A percentile compares a stretch with the other conserved stretches of the same genome.
Evolutionary conservation across 2,888 invertebrate species (phyloP).

Genomic region (Latrodectus hesperus): DNA sequence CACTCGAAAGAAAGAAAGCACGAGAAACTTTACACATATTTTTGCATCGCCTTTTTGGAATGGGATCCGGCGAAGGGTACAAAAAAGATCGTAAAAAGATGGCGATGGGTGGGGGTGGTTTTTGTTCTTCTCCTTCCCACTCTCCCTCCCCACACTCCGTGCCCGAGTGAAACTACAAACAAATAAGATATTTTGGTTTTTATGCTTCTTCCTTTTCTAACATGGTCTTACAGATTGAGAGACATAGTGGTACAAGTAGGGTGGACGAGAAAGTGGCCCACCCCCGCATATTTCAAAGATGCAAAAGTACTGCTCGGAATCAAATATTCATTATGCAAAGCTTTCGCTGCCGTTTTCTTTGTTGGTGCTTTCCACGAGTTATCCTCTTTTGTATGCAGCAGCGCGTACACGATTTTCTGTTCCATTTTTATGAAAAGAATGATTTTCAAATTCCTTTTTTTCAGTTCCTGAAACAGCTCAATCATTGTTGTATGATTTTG

Average conservation of each 20-base stretch:
- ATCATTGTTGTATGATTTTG: too few species aligned
- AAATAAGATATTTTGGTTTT: constrained; percentile 1
- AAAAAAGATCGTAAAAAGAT: neutral
- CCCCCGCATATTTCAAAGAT: neutral
- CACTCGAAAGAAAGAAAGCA: neutral
- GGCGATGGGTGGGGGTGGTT: too few species aligned
- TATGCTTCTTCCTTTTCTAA: neutral
- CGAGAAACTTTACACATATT: constrained; percentile 47
- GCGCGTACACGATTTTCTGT: too few species aligned
- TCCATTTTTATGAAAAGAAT: too few species aligned
- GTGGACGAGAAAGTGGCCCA: neutral
- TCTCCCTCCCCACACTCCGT: neutral
- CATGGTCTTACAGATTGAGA: neutral
- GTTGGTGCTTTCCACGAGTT: neutral
- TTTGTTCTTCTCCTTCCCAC: neutral
- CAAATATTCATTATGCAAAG: neutral
- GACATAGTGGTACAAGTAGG: neutral
- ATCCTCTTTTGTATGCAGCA: too few species aligned
- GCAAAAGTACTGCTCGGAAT: neutral
- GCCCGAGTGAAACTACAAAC: constrained; percentile 1
- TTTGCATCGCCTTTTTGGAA: constrained; percentile 36
- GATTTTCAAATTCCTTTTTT: too few species aligned
- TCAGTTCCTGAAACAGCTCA: too few species aligned
- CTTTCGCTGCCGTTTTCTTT: neutral
- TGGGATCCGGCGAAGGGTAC: neutral